Evolutionary conservation across 2,113 vertebrate species (phyloP), one percentile per base, ranked within the genome.

Genomic region (Ranitomeya variabilis): DNA sequence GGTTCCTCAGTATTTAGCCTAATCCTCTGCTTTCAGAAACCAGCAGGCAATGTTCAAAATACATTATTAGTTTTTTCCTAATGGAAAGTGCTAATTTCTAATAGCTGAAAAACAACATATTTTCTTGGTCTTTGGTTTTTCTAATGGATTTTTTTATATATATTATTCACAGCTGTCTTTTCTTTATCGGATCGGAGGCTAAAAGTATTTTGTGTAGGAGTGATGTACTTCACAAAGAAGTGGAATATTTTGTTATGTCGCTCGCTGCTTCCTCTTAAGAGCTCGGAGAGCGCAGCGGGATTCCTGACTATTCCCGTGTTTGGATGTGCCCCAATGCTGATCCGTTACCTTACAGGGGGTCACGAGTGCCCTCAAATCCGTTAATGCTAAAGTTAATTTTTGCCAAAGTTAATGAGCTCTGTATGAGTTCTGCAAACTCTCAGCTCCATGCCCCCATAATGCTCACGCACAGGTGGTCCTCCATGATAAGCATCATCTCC

Each of bases 141-240:
- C 21, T 76, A 52, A 76, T 76, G 73, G 73, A 76, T 51, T 51
- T 74, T 73, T 74, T 76, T 51, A 7, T 76, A 0, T 52, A 11
- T 51, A 52, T 52, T 76, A 21, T 76, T 19, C 5, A 51, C 51
- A 21, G 73, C 73, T 18, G 18, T 21, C 45, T 52, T 52, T 21
- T 12, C 12, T 10, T 51, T 18, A 45, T 59, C 84, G 16, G 37
- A 51, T 18, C 14, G 73, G 52, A 66, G 26, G 69, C 71, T 45
- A 62, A 21, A 76, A 77, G 51, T 79, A 21, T 66, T 64, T 51
- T 77, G 85, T 52, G 73, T 86, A 77, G 85, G 73, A 78, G 74
- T 45, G 19, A 86, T 78, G 21, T 31, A 64, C 73, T 64, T 86
- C 77, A 15, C 12, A 9, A 0, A 45, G 45, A 69, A 31, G 59